phyloP scores from a whole-genome alignment of 2,113 vertebrate species.

The Lates calcarifer region DNA sequence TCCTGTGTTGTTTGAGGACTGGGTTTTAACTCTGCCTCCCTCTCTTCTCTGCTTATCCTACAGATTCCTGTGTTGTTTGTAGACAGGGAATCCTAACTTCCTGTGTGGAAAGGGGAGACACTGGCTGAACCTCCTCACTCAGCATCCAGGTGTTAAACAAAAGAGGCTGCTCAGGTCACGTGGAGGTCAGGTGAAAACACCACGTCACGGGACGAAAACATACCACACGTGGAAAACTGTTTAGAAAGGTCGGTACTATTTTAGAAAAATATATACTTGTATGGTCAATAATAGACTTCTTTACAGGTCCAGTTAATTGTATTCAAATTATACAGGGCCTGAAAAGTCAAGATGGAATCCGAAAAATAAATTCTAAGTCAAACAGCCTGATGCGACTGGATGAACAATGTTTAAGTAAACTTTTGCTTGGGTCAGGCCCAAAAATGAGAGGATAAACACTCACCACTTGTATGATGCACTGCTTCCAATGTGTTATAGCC shows the following conservation, averaged over 20 bases:
- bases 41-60: conserved; percentile 44
- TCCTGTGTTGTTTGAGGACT: conserved; percentile 67
- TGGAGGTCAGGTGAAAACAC: conserved; percentile 58
- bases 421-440: not conserved
- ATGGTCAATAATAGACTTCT: not conserved
- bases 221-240: conserved; percentile 42
- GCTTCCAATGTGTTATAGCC: not conserved
- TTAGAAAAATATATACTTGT: not conserved
- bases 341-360: not conserved
- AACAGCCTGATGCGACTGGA: not conserved
- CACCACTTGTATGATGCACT: not conserved
- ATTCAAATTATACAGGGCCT: not conserved
- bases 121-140: conserved; percentile 54
- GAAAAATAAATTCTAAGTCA: not conserved
- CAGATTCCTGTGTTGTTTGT: conserved; percentile 66
- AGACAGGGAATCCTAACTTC: conserved; percentile 58
- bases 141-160: conserved; percentile 60
- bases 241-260: conserved; percentile 2
- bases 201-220: conserved; percentile 45
- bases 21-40: conserved; percentile 32
- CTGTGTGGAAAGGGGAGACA: conserved; percentile 49
- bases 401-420: not conserved
- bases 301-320: not conserved
- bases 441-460: conserved; percentile 1
- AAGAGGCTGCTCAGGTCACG: conserved; percentile 50